These are phyloP conservation scores for Halesus radiatus DNA, from an alignment of 1,140 invertebrate genomes.

Conservation along the genomic window DNA sequence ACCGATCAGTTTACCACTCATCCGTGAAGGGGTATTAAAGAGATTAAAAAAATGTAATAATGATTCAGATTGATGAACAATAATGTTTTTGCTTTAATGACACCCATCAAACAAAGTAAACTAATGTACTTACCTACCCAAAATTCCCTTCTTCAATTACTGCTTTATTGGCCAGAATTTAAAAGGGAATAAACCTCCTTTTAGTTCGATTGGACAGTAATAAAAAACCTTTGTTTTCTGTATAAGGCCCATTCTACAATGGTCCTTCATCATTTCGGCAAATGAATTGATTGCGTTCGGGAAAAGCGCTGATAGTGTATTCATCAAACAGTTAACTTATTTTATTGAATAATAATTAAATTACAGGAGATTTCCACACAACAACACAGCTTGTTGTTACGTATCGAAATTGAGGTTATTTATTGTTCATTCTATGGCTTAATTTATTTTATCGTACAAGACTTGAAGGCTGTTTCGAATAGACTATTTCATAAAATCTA, in stretches of 20 bases:
- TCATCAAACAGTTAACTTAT: neutral
- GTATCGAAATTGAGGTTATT: too few relatives aligned
- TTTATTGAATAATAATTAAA: too few relatives aligned
- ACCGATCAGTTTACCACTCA: too few relatives aligned
- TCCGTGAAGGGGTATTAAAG: too few relatives aligned
- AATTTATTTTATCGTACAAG: neutral
- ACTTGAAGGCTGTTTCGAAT: neutral
- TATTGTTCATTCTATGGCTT: too few relatives aligned
- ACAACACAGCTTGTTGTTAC: too few relatives aligned
- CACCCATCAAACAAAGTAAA: neutral
- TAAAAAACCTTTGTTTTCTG: neutral
- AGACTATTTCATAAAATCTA: neutral
- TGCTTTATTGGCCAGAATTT: constrained; percentile 1
- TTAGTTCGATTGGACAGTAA: constrained; percentile 16
- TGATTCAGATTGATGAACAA: too few relatives aligned
- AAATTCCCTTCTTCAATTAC: neutral
- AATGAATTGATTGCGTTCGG: constrained; percentile 11
- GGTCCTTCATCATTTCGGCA: neutral
- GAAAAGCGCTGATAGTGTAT: neutral
- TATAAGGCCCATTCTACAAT: neutral
- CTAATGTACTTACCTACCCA: too few relatives aligned
- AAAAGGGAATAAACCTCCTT: constrained; percentile 17
- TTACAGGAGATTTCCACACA: too few relatives aligned
- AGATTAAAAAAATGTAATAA: too few relatives aligned
- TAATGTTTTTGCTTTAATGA: neutral